A percentile compares a stretch with the other conserved stretches of the same genome.
phyloP scores from a whole-genome alignment of 2,797 vertebrate genomes.

The Erithacus rubecula region DNA sequence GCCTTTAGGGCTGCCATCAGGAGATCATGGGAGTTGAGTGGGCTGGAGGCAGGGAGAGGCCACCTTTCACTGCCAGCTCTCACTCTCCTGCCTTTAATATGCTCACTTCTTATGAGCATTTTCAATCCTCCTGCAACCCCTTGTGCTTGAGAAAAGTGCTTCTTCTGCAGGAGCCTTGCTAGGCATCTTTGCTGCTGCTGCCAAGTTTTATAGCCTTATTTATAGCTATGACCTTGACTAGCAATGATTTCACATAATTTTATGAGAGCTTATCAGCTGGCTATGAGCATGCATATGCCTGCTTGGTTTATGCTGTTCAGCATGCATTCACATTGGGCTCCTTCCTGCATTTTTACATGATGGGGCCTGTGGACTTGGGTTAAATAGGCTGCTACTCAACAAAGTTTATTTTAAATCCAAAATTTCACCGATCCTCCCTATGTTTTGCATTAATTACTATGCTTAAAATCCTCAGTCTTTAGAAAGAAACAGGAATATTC shows the following conservation, averaged over 20 bases:
- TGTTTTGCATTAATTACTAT: background rate
- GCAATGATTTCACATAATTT: conserved; percentile 6
- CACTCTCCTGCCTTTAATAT: background rate
- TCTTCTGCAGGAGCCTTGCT: background rate
- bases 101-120: background rate
- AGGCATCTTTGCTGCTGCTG: background rate
- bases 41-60: background rate
- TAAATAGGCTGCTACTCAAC: background rate
- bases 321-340: background rate
- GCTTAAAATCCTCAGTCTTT: background rate
- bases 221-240: conserved; percentile 20
- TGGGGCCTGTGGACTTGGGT: background rate
- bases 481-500: background rate
- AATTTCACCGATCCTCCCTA: background rate
- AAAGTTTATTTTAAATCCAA: background rate
- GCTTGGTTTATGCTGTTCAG: background rate
- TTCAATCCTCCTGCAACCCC: background rate
- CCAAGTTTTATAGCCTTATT: conserved; percentile 28
- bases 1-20: background rate
- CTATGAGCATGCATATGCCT: background rate
- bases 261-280: background rate
- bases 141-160: background rate
- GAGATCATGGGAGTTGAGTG: background rate
- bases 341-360: background rate
- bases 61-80: background rate